Evolutionary conservation across 1,140 invertebrate genomes (phyloP).

Genomic region (Diplogasteroides magnus): DNA sequence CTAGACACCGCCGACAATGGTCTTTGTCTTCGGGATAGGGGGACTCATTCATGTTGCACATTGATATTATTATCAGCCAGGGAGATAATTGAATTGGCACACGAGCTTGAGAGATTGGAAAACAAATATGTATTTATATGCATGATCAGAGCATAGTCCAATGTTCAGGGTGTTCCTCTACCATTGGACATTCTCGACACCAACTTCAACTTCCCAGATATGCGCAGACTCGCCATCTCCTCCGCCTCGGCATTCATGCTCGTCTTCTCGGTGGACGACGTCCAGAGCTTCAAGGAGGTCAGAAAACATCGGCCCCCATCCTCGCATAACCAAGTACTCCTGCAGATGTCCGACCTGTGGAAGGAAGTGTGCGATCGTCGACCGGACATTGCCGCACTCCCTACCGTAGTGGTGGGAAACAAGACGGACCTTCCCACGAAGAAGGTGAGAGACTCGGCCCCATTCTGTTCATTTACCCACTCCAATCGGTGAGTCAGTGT

Average conservation of each 20-base stretch:
- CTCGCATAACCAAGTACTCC: not conserved
- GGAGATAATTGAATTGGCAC: too few relatives aligned
- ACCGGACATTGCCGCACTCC: slow-evolving; percentile 31
- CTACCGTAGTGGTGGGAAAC: slow-evolving; percentile 41
- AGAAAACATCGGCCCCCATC: not conserved
- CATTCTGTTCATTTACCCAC: too few relatives aligned
- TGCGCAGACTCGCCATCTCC: slow-evolving; percentile 75
- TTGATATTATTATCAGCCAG: too few relatives aligned
- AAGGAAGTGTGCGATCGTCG: slow-evolving; percentile 36
- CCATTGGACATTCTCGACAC: slow-evolving; percentile 79
- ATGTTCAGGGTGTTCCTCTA: slow-evolving; percentile 36
- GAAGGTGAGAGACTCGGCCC: too few relatives aligned
- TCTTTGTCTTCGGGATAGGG: too few relatives aligned
- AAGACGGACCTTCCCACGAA: slow-evolving; percentile 35
- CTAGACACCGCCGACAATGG: too few relatives aligned
- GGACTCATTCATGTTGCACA: too few relatives aligned
- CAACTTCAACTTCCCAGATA: slow-evolving; percentile 79
- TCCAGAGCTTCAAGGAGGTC: slow-evolving; percentile 50
- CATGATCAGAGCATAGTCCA: too few relatives aligned
- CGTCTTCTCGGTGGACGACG: slow-evolving; percentile 76
- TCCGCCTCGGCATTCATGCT: slow-evolving; percentile 82
- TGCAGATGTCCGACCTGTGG: slow-evolving; percentile 46
- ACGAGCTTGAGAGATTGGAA: too few relatives aligned
- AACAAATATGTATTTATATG: too few relatives aligned
- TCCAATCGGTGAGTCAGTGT: too few relatives aligned